Evolutionary conservation across 92 coral and sea anemone genomes (phyloP), one percentile per base, ranked within the genome.

Genomic region (Porites lobata): DNA sequence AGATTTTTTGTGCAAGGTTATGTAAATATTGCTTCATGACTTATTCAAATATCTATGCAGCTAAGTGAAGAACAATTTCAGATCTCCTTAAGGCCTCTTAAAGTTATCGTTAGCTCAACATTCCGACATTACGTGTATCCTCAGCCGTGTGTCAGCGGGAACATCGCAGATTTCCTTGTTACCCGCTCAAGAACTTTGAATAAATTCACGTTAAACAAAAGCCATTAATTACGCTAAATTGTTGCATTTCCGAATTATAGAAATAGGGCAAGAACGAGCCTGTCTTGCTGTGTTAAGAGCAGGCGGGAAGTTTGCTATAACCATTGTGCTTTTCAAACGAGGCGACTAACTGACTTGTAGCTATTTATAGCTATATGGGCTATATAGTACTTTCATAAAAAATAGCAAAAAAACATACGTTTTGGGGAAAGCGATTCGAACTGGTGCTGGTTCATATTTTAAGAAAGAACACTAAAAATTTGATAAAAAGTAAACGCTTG

Each of bases 221-320:
- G 26, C 3, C 24, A 47, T 9, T 43, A 20, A 79, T 19, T 81
- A 68, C 75, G 38, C 29, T 17, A 32, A 26, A 68, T 81, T 54
- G 57, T 56, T 69, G 85, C 21, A 29, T 81, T 81, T 81, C 76
- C 85, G 85, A 66, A 66, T 53, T 20, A 1, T 20, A 13, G n/a
- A 17, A 8, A 38, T 38, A 38, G 32, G 68, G 67, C 56, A 52
- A 14, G 67, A 4, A 15, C 53, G 69, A 72, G 69, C 67, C 15
- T 81, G 76, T 17, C 47, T 38, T 38, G 47, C 47, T 38, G 47
- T 38, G 47, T 38, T 38, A 38, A 38, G 47, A 38, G 47, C 47
- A 38, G 47, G 47, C 47, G 47, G 47, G 6, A 38, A 38, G 47
- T 38, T 38, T 38, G 5, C 47, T 38, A 4, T 3, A 38, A 1